A percentile compares a stretch with the other conserved stretches of the same genome.
These are phyloP conservation scores for Euspilapteryx auroguttella DNA, from an alignment of 2,888 invertebrate genomes.

Conservation along the genomic window DNA sequence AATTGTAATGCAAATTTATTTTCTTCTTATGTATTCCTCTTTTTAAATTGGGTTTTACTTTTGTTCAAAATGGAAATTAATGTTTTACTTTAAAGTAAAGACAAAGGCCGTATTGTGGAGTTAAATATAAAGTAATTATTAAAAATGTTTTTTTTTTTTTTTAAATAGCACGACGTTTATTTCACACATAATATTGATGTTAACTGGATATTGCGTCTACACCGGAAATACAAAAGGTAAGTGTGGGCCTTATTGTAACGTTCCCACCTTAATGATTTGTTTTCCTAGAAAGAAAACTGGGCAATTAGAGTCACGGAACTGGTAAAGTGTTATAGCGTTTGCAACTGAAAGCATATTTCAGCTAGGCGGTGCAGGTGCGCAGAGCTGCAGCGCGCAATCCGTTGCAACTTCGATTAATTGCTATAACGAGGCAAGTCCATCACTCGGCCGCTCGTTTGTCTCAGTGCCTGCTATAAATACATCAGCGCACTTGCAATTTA, in stretches of 20 bases:
- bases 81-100: conserved; percentile 32
- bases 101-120: conserved; percentile 28
- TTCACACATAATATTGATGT: too few species aligned
- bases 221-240: too few species aligned
- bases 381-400: conserved; percentile 12
- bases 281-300: not conserved
- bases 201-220: too few species aligned
- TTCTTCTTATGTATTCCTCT: conserved; percentile 36
- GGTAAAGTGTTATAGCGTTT: too few species aligned
- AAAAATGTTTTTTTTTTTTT: too few species aligned
- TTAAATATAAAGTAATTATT: conserved; percentile 24
- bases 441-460: conserved; percentile 56
- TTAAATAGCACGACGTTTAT: too few species aligned
- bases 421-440: conserved; percentile 60
- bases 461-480: conserved; percentile 56
- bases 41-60: conserved; percentile 39
- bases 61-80: conserved; percentile 39
- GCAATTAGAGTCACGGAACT: conserved; percentile 2
- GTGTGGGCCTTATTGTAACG: too few species aligned
- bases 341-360: conserved; percentile 33
- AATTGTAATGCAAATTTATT: conserved; percentile 43
- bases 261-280: too few species aligned
- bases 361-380: conserved; percentile 45
- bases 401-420: conserved; percentile 57
- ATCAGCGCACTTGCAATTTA: conserved; percentile 59